phyloP scores from a whole-genome alignment of 64 coral and sea anemone species.

The Actinia equina region DNA sequence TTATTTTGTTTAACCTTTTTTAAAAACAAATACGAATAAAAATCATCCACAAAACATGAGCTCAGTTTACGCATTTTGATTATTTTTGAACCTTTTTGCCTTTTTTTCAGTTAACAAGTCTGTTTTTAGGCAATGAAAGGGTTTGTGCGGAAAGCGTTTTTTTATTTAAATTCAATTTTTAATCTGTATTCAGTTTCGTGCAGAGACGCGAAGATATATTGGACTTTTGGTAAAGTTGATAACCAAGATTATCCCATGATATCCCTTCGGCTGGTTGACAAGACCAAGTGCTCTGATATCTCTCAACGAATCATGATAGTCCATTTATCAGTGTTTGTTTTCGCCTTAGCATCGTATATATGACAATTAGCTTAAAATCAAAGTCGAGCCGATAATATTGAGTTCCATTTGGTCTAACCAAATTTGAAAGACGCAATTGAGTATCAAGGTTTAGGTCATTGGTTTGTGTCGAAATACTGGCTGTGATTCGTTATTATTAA shows the following conservation, averaged over 20 bases:
- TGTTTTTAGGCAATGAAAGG: too few relatives aligned
- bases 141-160: not conserved
- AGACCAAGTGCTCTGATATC: not conserved
- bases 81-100: too few relatives aligned
- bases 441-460: not conserved
- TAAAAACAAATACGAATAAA: not conserved
- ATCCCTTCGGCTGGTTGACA: not conserved
- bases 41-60: too few relatives aligned
- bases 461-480: not conserved
- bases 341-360: not conserved
- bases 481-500: not conserved
- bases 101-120: too few relatives aligned
- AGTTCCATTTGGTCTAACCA: slow-evolving; percentile 5
- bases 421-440: not conserved
- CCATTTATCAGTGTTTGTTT: not conserved
- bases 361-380: not conserved
- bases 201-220: not conserved
- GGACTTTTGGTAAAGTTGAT: not conserved
- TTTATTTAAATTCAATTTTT: not conserved
- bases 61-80: too few relatives aligned
- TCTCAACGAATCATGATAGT: not conserved
- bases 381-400: not conserved
- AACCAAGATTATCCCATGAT: not conserved
- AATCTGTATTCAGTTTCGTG: not conserved
- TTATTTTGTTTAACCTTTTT: not conserved